These are phyloP conservation scores for Anodontia alba DNA, from an alignment of 2,888 invertebrate genomes.

Conservation along the genomic window DNA sequence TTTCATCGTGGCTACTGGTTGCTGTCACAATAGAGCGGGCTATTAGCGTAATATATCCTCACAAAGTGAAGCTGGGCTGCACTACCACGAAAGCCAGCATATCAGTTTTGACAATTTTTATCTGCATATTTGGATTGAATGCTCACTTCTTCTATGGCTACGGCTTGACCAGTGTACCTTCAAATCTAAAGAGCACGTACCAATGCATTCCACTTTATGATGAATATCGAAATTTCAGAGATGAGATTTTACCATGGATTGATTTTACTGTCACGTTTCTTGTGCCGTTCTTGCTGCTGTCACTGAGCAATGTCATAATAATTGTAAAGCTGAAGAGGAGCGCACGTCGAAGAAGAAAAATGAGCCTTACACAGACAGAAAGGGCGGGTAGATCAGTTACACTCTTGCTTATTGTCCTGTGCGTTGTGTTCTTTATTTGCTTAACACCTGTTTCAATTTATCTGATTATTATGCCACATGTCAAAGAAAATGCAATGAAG, in stretches of 20 bases:
- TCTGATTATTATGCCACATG: conserved; percentile 32
- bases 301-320: conserved; percentile 69
- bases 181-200: not conserved
- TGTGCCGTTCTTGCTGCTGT: conserved; percentile 67
- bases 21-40: conserved; percentile 75
- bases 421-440: conserved; percentile 60
- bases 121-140: conserved; percentile 53
- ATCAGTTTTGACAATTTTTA: conserved; percentile 36
- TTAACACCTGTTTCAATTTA: conserved; percentile 63
- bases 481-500: conserved; percentile 38
- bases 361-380: not conserved
- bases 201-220: conserved; percentile 27
- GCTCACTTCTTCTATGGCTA: conserved; percentile 56
- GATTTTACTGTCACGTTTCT: conserved; percentile 68
- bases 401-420: conserved; percentile 63
- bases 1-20: conserved; percentile 78
- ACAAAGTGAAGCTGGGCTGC: conserved; percentile 67
- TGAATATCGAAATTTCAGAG: conserved; percentile 40
- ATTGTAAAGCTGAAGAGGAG: conserved; percentile 41
- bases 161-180: not conserved
- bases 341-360: conserved; percentile 9
- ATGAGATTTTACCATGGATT: conserved; percentile 69
- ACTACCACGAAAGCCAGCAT: conserved; percentile 54
- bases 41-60: conserved; percentile 71
- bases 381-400: not conserved